A percentile compares a stretch with the other conserved stretches of the same genome.
Conservation (phyloP, 1,140 invertebrate species). For the Apis cerana region DNA sequence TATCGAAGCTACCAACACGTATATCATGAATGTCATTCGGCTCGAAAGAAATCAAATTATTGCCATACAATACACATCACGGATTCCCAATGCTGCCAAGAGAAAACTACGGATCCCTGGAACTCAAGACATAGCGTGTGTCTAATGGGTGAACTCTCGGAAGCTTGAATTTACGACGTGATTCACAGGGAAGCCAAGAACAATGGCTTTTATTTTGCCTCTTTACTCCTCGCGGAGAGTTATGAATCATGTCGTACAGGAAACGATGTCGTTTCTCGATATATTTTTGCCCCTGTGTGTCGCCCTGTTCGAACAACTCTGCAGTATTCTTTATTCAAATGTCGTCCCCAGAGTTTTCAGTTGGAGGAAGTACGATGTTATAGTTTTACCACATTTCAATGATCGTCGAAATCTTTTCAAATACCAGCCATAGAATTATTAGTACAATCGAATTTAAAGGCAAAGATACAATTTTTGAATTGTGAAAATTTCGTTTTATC, state of each 20-base stretch:
- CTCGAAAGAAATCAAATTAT: slow-evolving; percentile 29
- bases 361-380: too few relatives aligned
- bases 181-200: slow-evolving; percentile 29
- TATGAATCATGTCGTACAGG: slow-evolving; percentile 28
- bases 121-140: slow-evolving; percentile 6
- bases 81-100: not conserved
- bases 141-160: slow-evolving; percentile 47
- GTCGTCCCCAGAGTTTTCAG: not conserved
- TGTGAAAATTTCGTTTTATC: too few relatives aligned
- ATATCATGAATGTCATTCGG: not conserved
- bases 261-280: slow-evolving; percentile 35
- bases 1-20: slow-evolving; percentile 6
- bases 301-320: not conserved
- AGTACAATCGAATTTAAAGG: too few relatives aligned
- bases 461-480: too few relatives aligned
- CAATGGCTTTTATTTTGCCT: slow-evolving; percentile 47
- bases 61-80: not conserved
- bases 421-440: not conserved
- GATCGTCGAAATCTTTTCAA: not conserved
- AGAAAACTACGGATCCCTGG: not conserved
- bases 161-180: slow-evolving; percentile 40
- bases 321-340: slow-evolving; percentile 24
- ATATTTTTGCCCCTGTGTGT: not conserved
- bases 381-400: not conserved
- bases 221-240: slow-evolving; percentile 22